Evolutionary conservation across 2,888 invertebrate species (phyloP).

Genomic region (Nomada flava): DNA sequence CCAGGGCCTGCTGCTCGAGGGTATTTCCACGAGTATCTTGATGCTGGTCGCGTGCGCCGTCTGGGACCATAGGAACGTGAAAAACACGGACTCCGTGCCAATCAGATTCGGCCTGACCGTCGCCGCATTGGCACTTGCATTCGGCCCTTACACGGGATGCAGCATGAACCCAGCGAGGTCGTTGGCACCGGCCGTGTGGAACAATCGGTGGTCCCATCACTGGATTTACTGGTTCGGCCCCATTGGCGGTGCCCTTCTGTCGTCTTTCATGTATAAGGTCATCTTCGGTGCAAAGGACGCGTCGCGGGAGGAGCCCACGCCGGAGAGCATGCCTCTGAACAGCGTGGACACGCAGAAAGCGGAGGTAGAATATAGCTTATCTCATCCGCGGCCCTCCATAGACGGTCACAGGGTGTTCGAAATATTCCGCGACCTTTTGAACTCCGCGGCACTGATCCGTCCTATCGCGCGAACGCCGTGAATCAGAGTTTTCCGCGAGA

Average conservation of each 20-base stretch:
- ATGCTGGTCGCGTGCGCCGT: constrained; percentile 82
- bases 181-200: constrained; percentile 82
- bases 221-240: constrained; percentile 84
- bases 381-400: not conserved
- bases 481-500: constrained; percentile 56
- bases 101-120: constrained; percentile 83
- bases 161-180: constrained; percentile 89
- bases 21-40: constrained; percentile 81
- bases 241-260: constrained; percentile 76
- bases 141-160: constrained; percentile 87
- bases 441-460: not conserved
- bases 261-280: constrained; percentile 76
- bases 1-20: constrained; percentile 82
- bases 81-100: constrained; percentile 81
- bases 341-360: constrained; percentile 73
- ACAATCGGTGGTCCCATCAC: constrained; percentile 79
- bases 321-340: constrained; percentile 78
- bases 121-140: constrained; percentile 79
- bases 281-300: constrained; percentile 69
- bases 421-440: too few relatives aligned
- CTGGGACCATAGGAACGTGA: constrained; percentile 82
- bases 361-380: constrained; percentile 61
- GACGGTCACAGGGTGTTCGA: not conserved
- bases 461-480: constrained; percentile 61
- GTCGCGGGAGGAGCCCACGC: constrained; percentile 57